These are phyloP conservation scores for Babyrousa celebensis DNA, from an alignment of 2,797 vertebrate species.

Conservation along the genomic window DNA sequence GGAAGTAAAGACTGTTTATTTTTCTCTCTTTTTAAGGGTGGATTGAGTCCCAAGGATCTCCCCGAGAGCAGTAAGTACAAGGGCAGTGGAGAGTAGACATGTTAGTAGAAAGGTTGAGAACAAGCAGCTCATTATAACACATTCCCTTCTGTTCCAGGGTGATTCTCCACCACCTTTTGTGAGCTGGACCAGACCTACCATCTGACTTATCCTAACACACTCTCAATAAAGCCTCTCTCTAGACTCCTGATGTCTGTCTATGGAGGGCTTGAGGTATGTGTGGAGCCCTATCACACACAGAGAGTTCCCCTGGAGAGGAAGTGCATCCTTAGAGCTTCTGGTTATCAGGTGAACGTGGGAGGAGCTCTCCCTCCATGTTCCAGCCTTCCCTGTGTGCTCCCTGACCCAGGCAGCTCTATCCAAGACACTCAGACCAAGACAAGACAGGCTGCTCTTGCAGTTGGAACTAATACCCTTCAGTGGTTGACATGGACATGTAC, in stretches of 20 bases:
- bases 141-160: not conserved
- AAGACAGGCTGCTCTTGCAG: not conserved
- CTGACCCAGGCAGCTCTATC: not conserved
- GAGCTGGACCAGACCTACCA: not conserved
- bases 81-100: not conserved
- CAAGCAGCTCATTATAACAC: too few relatives aligned
- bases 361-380: not conserved
- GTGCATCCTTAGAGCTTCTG: not conserved
- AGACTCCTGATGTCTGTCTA: slow-evolving; percentile 10
- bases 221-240: not conserved
- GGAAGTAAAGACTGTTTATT: not conserved
- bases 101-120: not conserved
- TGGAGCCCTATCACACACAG: not conserved
- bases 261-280: not conserved
- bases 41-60: not conserved
- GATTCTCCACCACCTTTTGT: not conserved
- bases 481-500: too few relatives aligned
- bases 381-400: not conserved
- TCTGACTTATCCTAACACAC: not conserved
- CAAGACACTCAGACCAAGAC: not conserved
- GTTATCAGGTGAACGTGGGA: not conserved
- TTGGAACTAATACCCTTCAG: not conserved
- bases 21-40: not conserved
- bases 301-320: not conserved
- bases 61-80: not conserved